Evolutionary conservation across 2,113 vertebrate genomes (phyloP).

Genomic region (Athene cunicularia): DNA sequence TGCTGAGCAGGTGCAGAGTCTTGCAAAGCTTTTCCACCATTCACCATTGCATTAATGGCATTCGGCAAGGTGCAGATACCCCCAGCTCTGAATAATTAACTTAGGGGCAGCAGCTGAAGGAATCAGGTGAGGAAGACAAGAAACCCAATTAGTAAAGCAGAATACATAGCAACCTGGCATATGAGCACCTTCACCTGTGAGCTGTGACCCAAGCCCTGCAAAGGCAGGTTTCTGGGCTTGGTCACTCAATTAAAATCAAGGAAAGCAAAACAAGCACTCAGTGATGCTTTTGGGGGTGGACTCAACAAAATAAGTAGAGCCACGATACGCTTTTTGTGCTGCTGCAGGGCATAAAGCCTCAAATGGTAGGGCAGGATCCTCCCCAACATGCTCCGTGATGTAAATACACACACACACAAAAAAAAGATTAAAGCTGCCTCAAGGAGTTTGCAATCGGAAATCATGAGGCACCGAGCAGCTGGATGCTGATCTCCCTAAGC

Average conservation of each 20-base stretch:
- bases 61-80: neutral
- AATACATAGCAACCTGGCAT: neutral
- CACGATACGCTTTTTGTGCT: neutral
- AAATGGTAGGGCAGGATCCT: neutral
- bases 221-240: neutral
- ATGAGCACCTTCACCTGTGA: neutral
- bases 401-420: neutral
- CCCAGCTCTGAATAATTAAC: neutral
- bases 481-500: slow-evolving; percentile 47
- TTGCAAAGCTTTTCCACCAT: neutral
- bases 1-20: neutral
- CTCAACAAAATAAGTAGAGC: neutral
- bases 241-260: neutral
- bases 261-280: neutral
- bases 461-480: neutral
- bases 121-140: neutral
- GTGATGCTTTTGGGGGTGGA: neutral
- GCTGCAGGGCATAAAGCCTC: neutral
- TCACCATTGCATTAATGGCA: neutral
- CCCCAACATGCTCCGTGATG: neutral
- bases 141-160: neutral
- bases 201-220: neutral
- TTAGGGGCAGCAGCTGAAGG: neutral
- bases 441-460: neutral
- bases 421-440: neutral